Conservation (phyloP, 2,113 vertebrate species). For the Empidonax traillii region DNA sequence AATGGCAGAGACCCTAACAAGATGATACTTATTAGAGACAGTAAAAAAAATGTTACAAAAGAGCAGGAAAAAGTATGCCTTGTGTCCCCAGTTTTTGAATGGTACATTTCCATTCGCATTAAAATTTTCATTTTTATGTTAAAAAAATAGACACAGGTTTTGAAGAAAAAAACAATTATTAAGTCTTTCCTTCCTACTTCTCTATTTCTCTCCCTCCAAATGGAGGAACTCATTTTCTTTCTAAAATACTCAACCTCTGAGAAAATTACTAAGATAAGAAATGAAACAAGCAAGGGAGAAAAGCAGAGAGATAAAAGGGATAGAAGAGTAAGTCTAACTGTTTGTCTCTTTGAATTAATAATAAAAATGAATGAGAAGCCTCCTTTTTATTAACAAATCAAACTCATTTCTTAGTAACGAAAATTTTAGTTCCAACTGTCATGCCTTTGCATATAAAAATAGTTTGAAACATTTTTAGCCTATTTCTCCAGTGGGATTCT, state of each 20-base stretch:
- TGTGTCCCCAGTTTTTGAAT: background rate
- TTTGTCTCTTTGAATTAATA: background rate
- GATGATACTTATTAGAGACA: background rate
- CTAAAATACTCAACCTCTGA: background rate
- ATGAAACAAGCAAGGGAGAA: background rate
- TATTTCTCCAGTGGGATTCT: background rate
- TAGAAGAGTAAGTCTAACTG: background rate
- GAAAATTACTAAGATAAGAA: constrained; percentile 18
- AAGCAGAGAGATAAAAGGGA: background rate
- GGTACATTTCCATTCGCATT: background rate
- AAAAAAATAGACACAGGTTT: background rate
- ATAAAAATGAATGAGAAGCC: background rate
- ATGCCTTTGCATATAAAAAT: background rate
- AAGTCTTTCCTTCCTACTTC: background rate
- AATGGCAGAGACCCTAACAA: background rate
- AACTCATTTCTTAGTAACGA: background rate
- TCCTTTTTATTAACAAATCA: background rate
- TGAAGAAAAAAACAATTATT: background rate
- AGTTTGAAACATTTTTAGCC: background rate
- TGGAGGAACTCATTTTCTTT: background rate
- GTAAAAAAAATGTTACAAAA: background rate
- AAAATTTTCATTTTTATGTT: background rate
- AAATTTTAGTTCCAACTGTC: background rate
- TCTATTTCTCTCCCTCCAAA: background rate
- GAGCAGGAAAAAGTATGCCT: background rate